Evolutionary conservation across 2,797 vertebrate genomes (phyloP).

Genomic region (Amniataba percoides): DNA sequence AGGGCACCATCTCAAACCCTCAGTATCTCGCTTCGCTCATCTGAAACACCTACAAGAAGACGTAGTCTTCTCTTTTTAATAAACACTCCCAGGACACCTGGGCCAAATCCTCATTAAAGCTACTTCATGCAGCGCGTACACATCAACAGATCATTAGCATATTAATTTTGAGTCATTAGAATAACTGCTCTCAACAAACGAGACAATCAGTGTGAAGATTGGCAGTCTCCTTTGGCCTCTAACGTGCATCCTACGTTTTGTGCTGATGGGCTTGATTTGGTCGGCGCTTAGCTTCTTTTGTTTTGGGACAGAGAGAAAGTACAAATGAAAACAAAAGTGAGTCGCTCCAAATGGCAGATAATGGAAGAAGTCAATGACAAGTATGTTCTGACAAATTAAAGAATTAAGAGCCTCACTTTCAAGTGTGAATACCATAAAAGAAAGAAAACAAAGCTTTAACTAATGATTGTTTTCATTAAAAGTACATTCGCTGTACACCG

Average conservation of each 20-base stretch:
- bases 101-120: constrained; percentile 55
- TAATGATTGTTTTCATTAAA: neutral
- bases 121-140: constrained; percentile 23
- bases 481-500: too few species aligned
- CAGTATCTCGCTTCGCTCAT: constrained; percentile 12
- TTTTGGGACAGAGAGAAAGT: neutral
- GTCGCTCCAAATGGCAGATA: neutral
- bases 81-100: constrained; percentile 41
- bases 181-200: constrained; percentile 31
- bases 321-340: constrained; percentile 9
- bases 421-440: neutral
- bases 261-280: constrained; percentile 18
- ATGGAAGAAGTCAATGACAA: neutral
- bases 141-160: constrained; percentile 54
- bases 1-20: constrained; percentile 32
- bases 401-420: neutral
- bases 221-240: constrained; percentile 29
- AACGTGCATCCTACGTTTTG: neutral
- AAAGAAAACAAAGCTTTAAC: neutral
- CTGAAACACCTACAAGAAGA: constrained; percentile 38
- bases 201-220: constrained; percentile 37
- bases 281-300: neutral
- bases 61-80: constrained; percentile 26
- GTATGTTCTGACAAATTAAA: constrained; percentile 2
- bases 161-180: constrained; percentile 48